These are phyloP conservation scores for Erythrolamprus reginae DNA, from an alignment of 2,113 vertebrate genomes.

Conservation along the genomic window DNA sequence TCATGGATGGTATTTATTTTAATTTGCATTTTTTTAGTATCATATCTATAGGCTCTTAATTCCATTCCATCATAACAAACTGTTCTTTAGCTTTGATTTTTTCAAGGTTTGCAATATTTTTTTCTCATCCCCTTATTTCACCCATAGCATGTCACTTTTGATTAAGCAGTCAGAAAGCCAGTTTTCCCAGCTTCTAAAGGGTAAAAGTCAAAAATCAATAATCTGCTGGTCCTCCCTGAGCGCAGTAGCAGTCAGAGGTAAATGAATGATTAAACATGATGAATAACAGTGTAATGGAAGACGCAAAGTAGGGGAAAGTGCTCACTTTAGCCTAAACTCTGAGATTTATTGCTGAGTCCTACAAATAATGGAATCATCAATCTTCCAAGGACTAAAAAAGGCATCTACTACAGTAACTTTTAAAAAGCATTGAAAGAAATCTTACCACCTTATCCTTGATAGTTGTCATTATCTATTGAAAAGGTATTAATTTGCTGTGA, in stretches of 20 bases:
- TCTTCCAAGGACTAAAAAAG: constrained; percentile 63
- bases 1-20: constrained; percentile 21
- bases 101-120: constrained; percentile 41
- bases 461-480: constrained; percentile 18
- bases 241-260: constrained; percentile 53
- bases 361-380: constrained; percentile 74
- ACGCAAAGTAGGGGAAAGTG: constrained; percentile 55
- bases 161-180: constrained; percentile 56
- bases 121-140: background rate
- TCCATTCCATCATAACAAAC: constrained; percentile 61
- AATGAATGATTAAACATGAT: constrained; percentile 72
- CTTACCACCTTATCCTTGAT: constrained; percentile 16
- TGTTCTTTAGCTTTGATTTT: constrained; percentile 55
- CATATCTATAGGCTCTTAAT: constrained; percentile 57
- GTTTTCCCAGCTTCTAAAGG: constrained; percentile 51
- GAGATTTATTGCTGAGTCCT: constrained; percentile 67
- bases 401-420: constrained; percentile 27
- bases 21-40: constrained; percentile 54
- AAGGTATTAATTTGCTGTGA: background rate
- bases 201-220: constrained; percentile 59
- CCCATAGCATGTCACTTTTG: constrained; percentile 44
- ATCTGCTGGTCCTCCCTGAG: constrained; percentile 43
- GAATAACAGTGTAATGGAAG: constrained; percentile 68
- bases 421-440: constrained; percentile 45
- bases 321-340: constrained; percentile 62